A percentile compares a stretch with the other conserved stretches of the same genome.
phyloP scores from a whole-genome alignment of 2,797 vertebrate genomes.

The Ptychadena robeensis region DNA sequence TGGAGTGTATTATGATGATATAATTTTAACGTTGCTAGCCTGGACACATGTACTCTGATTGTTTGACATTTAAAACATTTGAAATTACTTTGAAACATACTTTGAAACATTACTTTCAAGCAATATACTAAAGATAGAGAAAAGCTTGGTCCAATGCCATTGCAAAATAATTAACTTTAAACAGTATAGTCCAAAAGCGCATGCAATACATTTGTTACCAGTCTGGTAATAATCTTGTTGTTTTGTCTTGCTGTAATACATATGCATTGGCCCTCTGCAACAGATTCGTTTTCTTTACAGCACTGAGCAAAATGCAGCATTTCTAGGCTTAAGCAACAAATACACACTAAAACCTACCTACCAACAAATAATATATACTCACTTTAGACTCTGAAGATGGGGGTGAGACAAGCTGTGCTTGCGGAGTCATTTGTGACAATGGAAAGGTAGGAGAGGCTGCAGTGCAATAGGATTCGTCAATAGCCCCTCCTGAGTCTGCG shows the following conservation, averaged over 20 bases:
- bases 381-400: constrained; percentile 49
- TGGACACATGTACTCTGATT: too few species aligned
- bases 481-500: constrained; percentile 53
- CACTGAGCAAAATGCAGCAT: neutral
- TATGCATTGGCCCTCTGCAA: neutral
- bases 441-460: constrained; percentile 55
- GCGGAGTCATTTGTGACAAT: constrained; percentile 56
- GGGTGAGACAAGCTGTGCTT: constrained; percentile 41
- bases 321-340: constrained; percentile 9
- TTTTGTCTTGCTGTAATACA: neutral
- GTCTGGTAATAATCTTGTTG: too few species aligned
- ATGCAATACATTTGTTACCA: too few species aligned
- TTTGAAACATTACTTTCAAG: too few species aligned
- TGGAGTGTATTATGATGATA: too few species aligned
- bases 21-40: too few species aligned
- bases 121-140: too few species aligned
- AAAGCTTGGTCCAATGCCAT: too few species aligned
- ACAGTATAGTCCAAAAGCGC: too few species aligned
- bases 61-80: too few species aligned
- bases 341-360: constrained; percentile 46
- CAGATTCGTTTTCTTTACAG: neutral
- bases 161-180: too few species aligned
- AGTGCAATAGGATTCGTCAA: constrained; percentile 57
- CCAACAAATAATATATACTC: constrained; percentile 33
- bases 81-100: too few species aligned